These are phyloP conservation scores for Scaptomyza cyrtandrae DNA, from an alignment of 2,888 invertebrate genomes.

Conservation along the genomic window DNA sequence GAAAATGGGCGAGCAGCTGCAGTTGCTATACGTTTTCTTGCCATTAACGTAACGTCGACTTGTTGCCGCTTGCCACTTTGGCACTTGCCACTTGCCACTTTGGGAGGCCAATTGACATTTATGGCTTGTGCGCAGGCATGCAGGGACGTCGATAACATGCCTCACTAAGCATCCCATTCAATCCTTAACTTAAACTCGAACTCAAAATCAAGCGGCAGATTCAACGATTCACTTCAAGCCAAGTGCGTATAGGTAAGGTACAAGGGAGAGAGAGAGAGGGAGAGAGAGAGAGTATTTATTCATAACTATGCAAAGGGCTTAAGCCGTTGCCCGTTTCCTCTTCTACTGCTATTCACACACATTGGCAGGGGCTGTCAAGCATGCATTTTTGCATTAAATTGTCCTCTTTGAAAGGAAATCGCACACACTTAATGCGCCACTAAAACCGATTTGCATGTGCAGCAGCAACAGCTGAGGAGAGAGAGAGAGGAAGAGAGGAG, in stretches of 20 bases:
- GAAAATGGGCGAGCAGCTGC: conserved; percentile 34
- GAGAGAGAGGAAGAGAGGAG: background rate
- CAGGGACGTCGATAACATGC: conserved; percentile 65
- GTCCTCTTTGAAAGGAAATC: conserved; percentile 75
- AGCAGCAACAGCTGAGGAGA: background rate
- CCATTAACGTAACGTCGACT: conserved; percentile 40
- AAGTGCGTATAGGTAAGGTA: conserved; percentile 28
- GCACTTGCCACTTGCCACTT: conserved; percentile 10
- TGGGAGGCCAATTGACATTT: conserved; percentile 70
- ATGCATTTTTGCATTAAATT: conserved; percentile 75
- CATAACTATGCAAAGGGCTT: conserved; percentile 60
- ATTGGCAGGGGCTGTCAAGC: conserved; percentile 68
- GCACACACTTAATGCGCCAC: conserved; percentile 70
- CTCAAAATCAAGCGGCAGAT: conserved; percentile 17
- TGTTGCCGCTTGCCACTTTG: conserved; percentile 28
- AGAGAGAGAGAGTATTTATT: conserved; percentile 54
- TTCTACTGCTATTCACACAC: conserved; percentile 38
- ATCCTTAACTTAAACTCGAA: conserved; percentile 21
- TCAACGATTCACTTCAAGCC: conserved; percentile 33
- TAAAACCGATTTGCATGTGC: conserved; percentile 67
- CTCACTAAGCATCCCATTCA: conserved; percentile 55
- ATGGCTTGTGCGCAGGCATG: conserved; percentile 72
- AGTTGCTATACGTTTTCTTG: conserved; percentile 49
- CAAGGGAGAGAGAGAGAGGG: background rate
- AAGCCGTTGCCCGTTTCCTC: conserved; percentile 8